A percentile compares a stretch with the other conserved stretches of the same genome.
Evolutionary conservation across 2,113 vertebrate species (phyloP).

Genomic region (Heteronetta atricapilla): DNA sequence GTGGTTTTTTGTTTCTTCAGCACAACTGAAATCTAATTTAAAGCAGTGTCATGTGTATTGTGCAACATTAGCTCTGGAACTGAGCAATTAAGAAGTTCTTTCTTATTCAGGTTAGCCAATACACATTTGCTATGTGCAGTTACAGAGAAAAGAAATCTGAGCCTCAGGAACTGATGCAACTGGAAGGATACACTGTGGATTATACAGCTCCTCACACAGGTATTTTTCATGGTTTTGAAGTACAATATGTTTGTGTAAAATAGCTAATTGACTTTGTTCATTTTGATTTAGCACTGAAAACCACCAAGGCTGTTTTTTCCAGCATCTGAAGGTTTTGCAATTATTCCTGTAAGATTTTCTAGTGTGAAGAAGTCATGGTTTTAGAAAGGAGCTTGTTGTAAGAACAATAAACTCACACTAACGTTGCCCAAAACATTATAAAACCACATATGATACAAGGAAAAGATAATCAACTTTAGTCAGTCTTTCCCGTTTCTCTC

Average conservation of each 20-base stretch:
- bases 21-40: neutral
- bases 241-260: neutral
- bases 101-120: constrained; percentile 91
- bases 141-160: constrained; percentile 97
- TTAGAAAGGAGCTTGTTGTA: neutral
- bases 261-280: neutral
- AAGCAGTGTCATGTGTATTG: neutral
- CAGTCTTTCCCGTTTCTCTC: neutral
- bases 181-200: constrained; percentile 97
- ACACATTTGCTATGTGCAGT: constrained; percentile 99
- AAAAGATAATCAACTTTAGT: neutral
- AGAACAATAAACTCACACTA: neutral
- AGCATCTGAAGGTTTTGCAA: neutral
- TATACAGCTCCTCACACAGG: constrained; percentile 93
- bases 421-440: neutral
- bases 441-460: neutral
- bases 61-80: neutral
- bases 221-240: constrained; percentile 58
- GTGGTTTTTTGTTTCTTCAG: neutral
- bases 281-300: neutral
- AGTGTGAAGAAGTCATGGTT: neutral
- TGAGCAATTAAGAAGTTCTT: constrained; percentile 28
- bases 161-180: constrained; percentile 96
- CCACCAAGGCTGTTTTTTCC: neutral
- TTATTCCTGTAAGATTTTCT: neutral